Conservation (phyloP, 1,140 invertebrate genomes). For the Hylaeus volcanicus region DNA sequence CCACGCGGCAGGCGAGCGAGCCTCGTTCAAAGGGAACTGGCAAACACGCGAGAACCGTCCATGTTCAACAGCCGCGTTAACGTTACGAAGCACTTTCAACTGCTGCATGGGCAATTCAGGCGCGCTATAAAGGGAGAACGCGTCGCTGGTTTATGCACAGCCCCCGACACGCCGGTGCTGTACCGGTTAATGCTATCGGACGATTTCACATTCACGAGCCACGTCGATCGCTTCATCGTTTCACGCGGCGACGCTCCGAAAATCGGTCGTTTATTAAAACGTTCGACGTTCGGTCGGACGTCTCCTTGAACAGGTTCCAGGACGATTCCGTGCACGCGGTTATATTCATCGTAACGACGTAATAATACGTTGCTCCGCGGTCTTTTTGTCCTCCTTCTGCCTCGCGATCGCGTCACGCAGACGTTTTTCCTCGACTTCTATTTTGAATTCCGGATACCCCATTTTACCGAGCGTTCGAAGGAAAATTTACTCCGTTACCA, state of each 20-base stretch:
- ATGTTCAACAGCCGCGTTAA: not conserved
- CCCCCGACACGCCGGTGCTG: no score
- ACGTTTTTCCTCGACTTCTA: no score
- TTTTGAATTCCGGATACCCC: no score
- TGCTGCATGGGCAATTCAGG: conserved; percentile 4
- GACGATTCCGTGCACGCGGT: not conserved
- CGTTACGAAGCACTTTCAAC: not conserved
- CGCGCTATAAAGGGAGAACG: not conserved
- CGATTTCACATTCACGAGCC: not conserved
- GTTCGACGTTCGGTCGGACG: not conserved
- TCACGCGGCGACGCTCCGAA: not conserved
- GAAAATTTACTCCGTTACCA: no score
- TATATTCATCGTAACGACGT: not conserved
- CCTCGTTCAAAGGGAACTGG: not conserved
- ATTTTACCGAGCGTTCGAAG: no score
- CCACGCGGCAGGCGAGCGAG: not conserved
- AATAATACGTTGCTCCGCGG: not conserved
- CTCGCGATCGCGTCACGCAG: no score
- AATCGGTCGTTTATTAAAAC: not conserved
- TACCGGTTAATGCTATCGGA: not conserved
- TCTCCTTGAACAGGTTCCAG: not conserved
- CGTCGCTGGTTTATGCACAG: conserved; percentile 2
- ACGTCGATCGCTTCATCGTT: not conserved
- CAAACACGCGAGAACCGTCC: not conserved
- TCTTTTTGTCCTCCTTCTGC: not conserved